Evolutionary conservation across 2,113 vertebrate species (phyloP).

Genomic region (Phaethornis superciliosus): DNA sequence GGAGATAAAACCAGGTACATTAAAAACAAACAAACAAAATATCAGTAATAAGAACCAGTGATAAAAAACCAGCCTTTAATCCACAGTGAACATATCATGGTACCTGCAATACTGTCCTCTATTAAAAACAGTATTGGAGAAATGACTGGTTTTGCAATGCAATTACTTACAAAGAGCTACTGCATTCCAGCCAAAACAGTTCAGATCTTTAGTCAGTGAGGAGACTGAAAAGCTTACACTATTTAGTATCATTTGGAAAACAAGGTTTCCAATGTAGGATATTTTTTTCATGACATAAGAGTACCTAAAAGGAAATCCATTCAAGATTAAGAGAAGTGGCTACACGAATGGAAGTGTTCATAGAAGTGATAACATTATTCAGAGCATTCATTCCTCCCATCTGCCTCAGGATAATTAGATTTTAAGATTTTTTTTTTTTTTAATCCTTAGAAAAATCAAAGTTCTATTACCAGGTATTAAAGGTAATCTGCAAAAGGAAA

Average conservation of each 20-base stretch:
- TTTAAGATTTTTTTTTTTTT: not conserved
- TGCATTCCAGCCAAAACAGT: constrained; percentile 48
- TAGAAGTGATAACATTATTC: not conserved
- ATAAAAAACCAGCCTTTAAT: not conserved
- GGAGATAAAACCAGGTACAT: constrained; percentile 24
- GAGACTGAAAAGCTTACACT: constrained; percentile 58
- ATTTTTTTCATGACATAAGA: constrained; percentile 59
- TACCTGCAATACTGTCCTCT: not conserved
- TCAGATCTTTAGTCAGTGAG: constrained; percentile 40
- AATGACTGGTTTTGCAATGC: constrained; percentile 17
- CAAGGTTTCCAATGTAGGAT: constrained; percentile 48
- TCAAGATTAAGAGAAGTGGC: constrained; percentile 65
- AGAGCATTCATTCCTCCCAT: constrained; percentile 3
- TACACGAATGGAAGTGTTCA: constrained; percentile 61
- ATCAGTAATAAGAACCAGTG: too few species aligned
- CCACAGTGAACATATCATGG: not conserved
- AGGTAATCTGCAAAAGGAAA: constrained; percentile 40
- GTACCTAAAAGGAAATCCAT: constrained; percentile 74
- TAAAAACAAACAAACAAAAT: not conserved
- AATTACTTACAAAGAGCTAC: constrained; percentile 54
- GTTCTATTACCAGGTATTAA: constrained; percentile 17
- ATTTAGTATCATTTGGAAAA: constrained; percentile 66
- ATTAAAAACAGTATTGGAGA: not conserved
- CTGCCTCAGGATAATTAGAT: constrained; percentile 8
- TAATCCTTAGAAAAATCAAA: constrained; percentile 24